Conservation (phyloP, 2,113 vertebrate genomes). For the Rousettus leschenaultii region DNA sequence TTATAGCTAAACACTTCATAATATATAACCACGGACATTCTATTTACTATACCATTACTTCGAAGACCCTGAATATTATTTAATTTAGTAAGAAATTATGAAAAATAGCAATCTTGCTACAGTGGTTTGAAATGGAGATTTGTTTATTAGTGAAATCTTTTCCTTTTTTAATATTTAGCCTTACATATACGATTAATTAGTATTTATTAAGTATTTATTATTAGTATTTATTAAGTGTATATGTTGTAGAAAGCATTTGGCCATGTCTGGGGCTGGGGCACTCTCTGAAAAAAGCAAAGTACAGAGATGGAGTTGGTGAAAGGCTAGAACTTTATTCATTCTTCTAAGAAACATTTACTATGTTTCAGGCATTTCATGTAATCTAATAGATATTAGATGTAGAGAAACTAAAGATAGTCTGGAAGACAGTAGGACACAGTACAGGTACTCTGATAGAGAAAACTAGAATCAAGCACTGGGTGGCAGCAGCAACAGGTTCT, state of each 20-base stretch:
- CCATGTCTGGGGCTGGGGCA: background rate
- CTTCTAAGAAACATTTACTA: background rate
- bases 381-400: background rate
- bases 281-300: background rate
- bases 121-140: background rate
- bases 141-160: background rate
- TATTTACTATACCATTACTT: background rate
- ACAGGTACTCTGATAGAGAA: background rate
- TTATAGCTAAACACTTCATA: background rate
- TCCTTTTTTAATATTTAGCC: background rate
- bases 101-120: background rate
- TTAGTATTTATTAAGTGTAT: background rate
- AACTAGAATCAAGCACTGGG: background rate
- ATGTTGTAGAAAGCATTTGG: background rate
- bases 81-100: background rate
- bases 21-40: background rate
- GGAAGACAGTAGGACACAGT: background rate
- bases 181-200: background rate
- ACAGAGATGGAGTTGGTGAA: background rate
- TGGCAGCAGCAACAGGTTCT: background rate
- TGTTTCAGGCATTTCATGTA: background rate
- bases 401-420: background rate
- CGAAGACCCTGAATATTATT: conserved; percentile 4
- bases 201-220: background rate
- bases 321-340: background rate